Conservation (phyloP, 2,113 vertebrate species). For the Tragelaphus buxtoni region DNA sequence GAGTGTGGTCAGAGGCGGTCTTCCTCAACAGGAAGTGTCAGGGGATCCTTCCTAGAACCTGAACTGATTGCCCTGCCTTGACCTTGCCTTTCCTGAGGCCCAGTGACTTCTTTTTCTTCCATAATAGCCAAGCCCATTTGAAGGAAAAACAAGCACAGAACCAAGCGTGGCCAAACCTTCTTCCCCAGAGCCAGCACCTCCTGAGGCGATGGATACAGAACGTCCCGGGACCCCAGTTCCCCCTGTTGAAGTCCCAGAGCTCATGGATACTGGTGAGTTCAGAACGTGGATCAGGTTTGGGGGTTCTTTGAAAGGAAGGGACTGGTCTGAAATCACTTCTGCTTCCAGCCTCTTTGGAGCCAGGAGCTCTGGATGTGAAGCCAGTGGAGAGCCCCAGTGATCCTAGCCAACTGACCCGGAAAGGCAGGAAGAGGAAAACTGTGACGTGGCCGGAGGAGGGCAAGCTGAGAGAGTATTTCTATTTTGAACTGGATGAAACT, state of each 20-base stretch:
- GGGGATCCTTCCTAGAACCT: not conserved
- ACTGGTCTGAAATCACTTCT: not conserved
- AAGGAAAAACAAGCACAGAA: conserved; percentile 84
- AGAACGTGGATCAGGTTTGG: not conserved
- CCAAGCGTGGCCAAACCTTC: conserved; percentile 83
- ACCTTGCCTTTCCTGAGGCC: not conserved
- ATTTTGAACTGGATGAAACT: conserved; percentile 95
- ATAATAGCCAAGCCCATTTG: conserved; percentile 88
- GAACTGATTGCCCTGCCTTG: not conserved
- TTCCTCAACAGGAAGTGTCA: not conserved
- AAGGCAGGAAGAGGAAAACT: conserved; percentile 93
- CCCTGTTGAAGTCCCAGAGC: conserved; percentile 87
- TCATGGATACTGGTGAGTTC: conserved; percentile 84
- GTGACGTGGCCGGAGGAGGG: conserved; percentile 95
- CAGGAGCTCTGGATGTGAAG: conserved; percentile 80
- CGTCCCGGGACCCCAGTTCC: conserved; percentile 92
- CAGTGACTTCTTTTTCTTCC: not conserved
- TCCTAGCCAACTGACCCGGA: conserved; percentile 82
- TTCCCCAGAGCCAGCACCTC: conserved; percentile 85
- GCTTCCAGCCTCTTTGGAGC: conserved; percentile 77
- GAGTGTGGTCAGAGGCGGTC: rapidly evolving
- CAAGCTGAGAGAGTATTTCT: conserved; percentile 92
- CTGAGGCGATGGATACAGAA: conserved; percentile 87
- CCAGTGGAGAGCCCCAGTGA: conserved; percentile 70
- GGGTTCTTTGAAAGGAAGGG: not conserved